Evolutionary conservation across 2,888 invertebrate species (phyloP).

Genomic region (Epistrophella euchroma): DNA sequence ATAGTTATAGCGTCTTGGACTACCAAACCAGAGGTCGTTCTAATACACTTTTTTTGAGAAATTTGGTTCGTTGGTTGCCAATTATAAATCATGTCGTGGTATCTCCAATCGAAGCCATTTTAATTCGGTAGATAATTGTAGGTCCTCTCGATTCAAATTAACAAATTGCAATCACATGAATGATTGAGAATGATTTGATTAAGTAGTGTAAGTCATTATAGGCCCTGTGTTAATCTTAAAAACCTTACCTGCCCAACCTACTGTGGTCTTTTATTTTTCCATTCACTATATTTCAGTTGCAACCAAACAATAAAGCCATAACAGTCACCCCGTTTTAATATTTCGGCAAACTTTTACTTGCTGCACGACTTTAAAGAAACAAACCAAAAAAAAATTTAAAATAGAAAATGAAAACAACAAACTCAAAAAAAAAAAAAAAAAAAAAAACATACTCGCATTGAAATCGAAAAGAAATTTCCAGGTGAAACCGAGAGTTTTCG

Average conservation of each 20-base stretch:
- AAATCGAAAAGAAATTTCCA: slow-evolving; percentile 76
- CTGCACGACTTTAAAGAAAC: slow-evolving; percentile 55
- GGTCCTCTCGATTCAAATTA: no score
- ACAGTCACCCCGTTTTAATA: slow-evolving; percentile 26
- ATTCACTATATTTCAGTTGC: slow-evolving; percentile 4
- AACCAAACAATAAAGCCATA: slow-evolving; percentile 17
- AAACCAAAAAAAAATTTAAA: slow-evolving; percentile 25
- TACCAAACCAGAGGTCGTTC: no score
- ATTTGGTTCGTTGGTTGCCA: no score
- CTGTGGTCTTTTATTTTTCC: slow-evolving; percentile 1
- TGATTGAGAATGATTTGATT: no score
- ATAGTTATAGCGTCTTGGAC: no score
- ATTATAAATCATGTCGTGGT: no score
- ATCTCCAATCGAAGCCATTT: no score
- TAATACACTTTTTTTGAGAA: no score
- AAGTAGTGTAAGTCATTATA: no score
- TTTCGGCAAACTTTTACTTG: slow-evolving; percentile 74
- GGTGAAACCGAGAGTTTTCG: slow-evolving; percentile 73
- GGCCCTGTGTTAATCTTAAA: no score
- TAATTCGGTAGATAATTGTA: no score
- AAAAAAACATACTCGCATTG: not conserved
- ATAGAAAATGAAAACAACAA: slow-evolving; percentile 63
- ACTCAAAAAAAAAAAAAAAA: slow-evolving; percentile 13
- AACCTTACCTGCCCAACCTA: not conserved
- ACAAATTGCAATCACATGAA: no score